Evolutionary conservation across 2,888 invertebrate genomes (phyloP).

Genomic region (Volucella bombylans): DNA sequence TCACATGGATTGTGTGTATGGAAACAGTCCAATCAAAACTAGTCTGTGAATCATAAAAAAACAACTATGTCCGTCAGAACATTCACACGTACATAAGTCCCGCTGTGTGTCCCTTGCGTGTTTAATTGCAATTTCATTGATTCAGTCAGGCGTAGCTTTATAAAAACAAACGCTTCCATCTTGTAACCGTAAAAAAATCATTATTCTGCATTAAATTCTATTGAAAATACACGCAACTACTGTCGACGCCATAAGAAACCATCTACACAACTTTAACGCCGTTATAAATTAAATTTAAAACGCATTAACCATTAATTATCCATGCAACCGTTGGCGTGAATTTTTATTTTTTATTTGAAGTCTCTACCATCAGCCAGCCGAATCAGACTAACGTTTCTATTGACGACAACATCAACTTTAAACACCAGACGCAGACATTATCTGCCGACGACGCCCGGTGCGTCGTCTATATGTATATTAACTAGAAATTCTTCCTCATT

Average conservation of each 20-base stretch:
- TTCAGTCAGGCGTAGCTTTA: too few relatives aligned
- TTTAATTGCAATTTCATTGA: too few relatives aligned
- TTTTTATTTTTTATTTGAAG: neutral
- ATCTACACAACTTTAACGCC: neutral
- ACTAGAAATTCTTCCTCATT: conserved; percentile 63
- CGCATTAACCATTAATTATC: conserved; percentile 37
- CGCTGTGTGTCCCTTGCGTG: too few relatives aligned
- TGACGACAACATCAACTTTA: neutral
- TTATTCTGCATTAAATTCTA: too few relatives aligned
- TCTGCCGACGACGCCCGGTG: neutral
- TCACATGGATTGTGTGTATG: neutral
- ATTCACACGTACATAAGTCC: too few relatives aligned
- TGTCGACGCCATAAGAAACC: conserved; percentile 3
- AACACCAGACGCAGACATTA: neutral
- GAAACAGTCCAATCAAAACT: too few relatives aligned
- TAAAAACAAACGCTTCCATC: too few relatives aligned
- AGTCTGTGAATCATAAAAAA: too few relatives aligned
- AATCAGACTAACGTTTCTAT: conserved; percentile 12
- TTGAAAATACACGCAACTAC: neutral
- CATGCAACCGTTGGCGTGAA: conserved; percentile 4
- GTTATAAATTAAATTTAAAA: conserved; percentile 37
- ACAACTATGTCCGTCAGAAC: too few relatives aligned
- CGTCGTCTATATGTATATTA: conserved; percentile 22
- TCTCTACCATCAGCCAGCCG: neutral
- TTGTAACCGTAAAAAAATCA: too few relatives aligned